Percentiles rank a stretch among this genome's conserved stretches.
Evolutionary conservation across 2,113 vertebrate species (phyloP).

Genomic region (Halcyon malimbica): DNA sequence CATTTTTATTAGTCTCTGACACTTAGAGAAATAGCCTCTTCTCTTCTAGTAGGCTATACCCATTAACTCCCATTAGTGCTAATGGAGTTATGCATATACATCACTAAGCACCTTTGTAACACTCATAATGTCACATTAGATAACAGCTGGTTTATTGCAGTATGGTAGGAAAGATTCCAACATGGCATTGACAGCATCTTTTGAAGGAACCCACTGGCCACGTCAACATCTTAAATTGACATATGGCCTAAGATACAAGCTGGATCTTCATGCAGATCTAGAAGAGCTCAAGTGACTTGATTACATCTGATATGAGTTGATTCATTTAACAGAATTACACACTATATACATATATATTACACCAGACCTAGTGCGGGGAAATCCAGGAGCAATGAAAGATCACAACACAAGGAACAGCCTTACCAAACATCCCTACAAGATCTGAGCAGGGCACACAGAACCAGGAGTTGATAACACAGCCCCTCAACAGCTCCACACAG

Average conservation of each 20-base stretch:
- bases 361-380: neutral
- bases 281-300: neutral
- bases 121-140: neutral
- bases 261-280: neutral
- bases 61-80: slow-evolving; percentile 55
- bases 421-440: neutral
- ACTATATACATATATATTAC: neutral
- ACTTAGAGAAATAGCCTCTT: slow-evolving; percentile 25
- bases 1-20: slow-evolving; percentile 52
- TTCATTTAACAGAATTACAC: neutral
- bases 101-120: neutral
- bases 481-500: neutral
- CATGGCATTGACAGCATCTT: neutral
- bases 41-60: neutral
- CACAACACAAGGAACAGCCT: neutral
- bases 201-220: neutral
- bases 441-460: neutral
- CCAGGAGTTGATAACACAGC: neutral
- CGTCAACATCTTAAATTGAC: neutral
- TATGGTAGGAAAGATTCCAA: neutral
- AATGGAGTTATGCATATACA: slow-evolving; percentile 30
- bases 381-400: neutral
- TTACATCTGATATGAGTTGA: neutral
- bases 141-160: neutral
- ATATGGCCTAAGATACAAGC: neutral